Conservation (phyloP, 2,797 vertebrate species). For the Sandelia bainsii region DNA sequence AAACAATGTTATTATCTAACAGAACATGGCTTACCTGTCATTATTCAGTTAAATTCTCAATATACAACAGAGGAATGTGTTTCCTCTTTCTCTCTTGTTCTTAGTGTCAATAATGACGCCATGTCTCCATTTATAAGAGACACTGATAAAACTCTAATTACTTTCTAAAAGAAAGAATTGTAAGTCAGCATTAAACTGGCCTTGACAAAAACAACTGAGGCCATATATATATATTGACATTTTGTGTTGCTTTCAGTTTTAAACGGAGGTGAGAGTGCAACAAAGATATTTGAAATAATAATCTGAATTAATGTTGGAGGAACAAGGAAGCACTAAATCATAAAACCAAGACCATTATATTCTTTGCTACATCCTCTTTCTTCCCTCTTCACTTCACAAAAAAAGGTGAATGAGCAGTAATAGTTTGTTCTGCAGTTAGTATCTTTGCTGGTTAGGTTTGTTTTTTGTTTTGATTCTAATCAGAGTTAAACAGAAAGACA, state of each 20-base stretch:
- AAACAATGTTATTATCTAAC: constrained; percentile 14
- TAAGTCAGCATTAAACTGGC: constrained; percentile 30
- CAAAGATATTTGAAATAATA: neutral
- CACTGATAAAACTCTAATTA: neutral
- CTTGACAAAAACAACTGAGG: constrained; percentile 21
- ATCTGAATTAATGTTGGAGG: constrained; percentile 3
- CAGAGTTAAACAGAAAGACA: constrained; percentile 50
- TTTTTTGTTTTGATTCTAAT: constrained; percentile 75
- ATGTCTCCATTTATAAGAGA: constrained; percentile 6
- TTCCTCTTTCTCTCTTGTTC: neutral
- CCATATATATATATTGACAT: neutral
- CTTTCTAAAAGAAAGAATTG: constrained; percentile 7
- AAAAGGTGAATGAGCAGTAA: constrained; percentile 10
- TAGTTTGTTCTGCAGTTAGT: constrained; percentile 42
- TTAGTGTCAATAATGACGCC: constrained; percentile 19
- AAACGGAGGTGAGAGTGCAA: constrained; percentile 6
- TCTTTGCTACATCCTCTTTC: neutral
- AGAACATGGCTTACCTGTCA: constrained; percentile 9
- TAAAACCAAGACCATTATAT: constrained; percentile 8
- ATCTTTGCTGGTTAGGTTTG: constrained; percentile 60
- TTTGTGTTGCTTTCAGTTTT: constrained; percentile 13
- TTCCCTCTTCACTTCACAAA: neutral
- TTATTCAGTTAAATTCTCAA: constrained; percentile 5
- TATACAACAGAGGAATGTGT: constrained; percentile 9
- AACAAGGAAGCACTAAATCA: constrained; percentile 47